Percentiles rank a stretch among this genome's conserved stretches.
phyloP scores from a whole-genome alignment of 2,797 vertebrate species.

The Channa striata region DNA sequence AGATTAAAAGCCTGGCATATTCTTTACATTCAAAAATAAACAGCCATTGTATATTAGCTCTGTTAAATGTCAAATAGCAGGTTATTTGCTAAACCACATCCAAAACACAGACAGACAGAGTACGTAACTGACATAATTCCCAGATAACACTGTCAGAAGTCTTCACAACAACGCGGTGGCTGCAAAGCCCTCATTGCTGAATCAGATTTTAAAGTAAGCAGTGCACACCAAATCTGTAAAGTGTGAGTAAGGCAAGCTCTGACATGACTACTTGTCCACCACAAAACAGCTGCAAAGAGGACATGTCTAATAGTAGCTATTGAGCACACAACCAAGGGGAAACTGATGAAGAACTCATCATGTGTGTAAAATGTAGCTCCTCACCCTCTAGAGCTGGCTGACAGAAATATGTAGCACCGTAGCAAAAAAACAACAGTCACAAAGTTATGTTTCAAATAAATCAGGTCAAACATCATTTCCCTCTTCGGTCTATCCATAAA shows the following conservation, averaged over 20 bases:
- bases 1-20: background rate
- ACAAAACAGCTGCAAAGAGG: conserved; percentile 13
- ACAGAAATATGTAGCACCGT: conserved; percentile 1
- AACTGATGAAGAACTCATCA: conserved; percentile 1
- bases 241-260: conserved; percentile 6
- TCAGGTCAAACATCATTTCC: background rate
- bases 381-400: conserved; percentile 1
- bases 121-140: conserved; percentile 9
- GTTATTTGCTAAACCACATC: conserved; percentile 15
- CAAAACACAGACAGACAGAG: conserved; percentile 6
- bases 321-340: background rate
- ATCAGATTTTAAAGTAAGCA: background rate
- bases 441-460: background rate
- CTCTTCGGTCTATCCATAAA: background rate
- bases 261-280: conserved; percentile 4
- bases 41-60: conserved; percentile 3
- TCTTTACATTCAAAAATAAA: conserved; percentile 8
- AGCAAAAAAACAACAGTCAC: conserved; percentile 3
- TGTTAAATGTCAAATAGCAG: conserved; percentile 16
- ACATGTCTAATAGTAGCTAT: conserved; percentile 2
- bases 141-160: conserved; percentile 19
- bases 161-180: conserved; percentile 7
- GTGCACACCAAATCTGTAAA: background rate
- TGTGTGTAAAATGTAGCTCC: background rate
- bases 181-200: background rate